phyloP scores from a whole-genome alignment of 2,888 invertebrate species.

The Synergus japonicus region DNA sequence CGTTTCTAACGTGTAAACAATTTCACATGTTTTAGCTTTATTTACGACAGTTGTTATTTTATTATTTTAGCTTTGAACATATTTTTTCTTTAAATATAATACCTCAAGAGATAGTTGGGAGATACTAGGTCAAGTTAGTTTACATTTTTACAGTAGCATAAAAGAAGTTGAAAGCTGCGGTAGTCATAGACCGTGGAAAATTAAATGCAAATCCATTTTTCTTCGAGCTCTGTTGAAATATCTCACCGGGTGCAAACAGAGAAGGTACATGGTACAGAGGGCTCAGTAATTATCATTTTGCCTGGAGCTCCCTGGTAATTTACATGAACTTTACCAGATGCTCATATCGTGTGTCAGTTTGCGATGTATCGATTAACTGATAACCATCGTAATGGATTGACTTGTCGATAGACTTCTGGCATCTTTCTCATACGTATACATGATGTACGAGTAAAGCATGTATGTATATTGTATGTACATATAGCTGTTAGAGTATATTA shows the following conservation, averaged over 20 bases:
- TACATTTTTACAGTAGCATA: background rate
- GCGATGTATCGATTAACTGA: constrained; percentile 23
- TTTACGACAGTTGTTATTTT: background rate
- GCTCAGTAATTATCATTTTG: constrained; percentile 13
- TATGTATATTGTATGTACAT: no score
- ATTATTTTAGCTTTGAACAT: background rate
- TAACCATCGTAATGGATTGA: background rate
- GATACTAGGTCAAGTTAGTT: background rate
- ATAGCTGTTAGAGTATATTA: no score
- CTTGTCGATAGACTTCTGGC: background rate
- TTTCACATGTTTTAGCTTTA: background rate
- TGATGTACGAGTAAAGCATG: background rate
- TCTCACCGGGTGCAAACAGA: background rate
- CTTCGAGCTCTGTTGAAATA: background rate
- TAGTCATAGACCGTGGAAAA: background rate
- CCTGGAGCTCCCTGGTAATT: constrained; percentile 3
- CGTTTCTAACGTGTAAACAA: background rate
- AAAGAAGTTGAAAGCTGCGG: background rate
- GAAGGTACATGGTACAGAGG: background rate
- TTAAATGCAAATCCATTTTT: background rate
- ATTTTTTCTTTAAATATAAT: background rate
- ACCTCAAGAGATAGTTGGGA: background rate
- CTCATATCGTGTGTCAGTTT: constrained; percentile 16
- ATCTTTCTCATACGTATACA: background rate
- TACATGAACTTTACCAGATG: constrained; percentile 9